Conservation (phyloP, 2,888 invertebrate species). For the Aphodius granarius region DNA sequence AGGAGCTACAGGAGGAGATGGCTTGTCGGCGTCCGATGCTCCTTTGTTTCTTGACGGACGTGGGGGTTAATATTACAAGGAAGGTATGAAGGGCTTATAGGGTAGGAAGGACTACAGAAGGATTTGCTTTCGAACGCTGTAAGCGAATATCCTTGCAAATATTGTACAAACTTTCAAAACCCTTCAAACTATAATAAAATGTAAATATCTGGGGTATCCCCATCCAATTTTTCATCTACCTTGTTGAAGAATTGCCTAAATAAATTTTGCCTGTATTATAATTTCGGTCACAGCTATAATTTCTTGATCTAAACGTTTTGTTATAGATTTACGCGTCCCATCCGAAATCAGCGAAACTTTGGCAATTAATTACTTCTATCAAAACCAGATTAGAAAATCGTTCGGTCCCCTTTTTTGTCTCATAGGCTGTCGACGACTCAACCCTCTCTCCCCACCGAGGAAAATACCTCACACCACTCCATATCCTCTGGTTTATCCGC, state of each 20-base stretch:
- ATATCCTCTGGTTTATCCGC: not conserved
- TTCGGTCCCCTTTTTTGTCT: not conserved
- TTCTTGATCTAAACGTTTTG: not conserved
- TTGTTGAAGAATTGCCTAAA: too few species aligned
- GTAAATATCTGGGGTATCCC: too few species aligned
- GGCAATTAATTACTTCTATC: not conserved
- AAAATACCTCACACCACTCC: not conserved
- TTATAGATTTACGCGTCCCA: not conserved
- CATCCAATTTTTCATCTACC: too few species aligned
- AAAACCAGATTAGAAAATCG: not conserved
- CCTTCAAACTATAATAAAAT: too few species aligned
- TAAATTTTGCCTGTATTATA: too few species aligned
- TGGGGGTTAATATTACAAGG: not conserved
- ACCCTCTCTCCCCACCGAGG: not conserved
- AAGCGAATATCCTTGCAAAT: too few species aligned
- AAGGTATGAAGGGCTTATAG: not conserved
- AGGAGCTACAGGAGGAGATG: too few species aligned
- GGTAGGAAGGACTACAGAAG: too few species aligned
- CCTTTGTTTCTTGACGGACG: not conserved
- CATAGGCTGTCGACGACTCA: not conserved
- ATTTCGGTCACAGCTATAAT: too few species aligned
- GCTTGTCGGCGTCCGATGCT: not conserved
- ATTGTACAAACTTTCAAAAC: too few species aligned
- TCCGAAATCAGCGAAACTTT: not conserved
- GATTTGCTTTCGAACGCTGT: too few species aligned